Percentiles rank a stretch among this genome's conserved stretches.
These are phyloP conservation scores for Hemitrygon akajei DNA, from an alignment of 2,797 vertebrate species.

Conservation along the genomic window DNA sequence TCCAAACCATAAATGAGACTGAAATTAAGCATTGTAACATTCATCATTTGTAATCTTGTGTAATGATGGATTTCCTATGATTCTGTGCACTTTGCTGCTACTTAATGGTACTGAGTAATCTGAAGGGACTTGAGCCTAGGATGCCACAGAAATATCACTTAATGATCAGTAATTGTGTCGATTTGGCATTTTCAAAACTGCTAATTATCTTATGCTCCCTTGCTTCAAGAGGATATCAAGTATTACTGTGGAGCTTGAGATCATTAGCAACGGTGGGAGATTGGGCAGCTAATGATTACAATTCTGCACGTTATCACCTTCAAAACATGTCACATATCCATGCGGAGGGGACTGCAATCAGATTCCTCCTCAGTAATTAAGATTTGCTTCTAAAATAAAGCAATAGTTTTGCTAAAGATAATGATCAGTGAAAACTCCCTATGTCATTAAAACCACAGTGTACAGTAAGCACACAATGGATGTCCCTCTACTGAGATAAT, in stretches of 20 bases:
- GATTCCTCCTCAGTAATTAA: neutral
- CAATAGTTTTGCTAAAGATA: neutral
- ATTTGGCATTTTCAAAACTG: neutral
- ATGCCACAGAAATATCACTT: neutral
- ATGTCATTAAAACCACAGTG: neutral
- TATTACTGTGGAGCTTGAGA: neutral
- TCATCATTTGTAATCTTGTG: neutral
- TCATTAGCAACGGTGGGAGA: neutral
- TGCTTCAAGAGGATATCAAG: neutral
- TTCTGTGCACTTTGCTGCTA: neutral
- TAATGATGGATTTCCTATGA: neutral
- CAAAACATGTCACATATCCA: neutral
- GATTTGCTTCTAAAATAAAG: neutral
- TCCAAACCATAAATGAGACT: neutral
- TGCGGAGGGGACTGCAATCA: neutral
- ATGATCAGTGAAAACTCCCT: neutral
- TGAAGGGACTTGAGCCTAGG: neutral
- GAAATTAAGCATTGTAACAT: neutral
- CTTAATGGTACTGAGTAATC: neutral
- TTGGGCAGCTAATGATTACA: neutral
- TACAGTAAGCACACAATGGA: neutral
- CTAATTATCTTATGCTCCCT: slow-evolving; percentile 4
- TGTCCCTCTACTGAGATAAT: neutral
- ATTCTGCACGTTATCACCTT: neutral
- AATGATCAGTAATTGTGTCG: neutral